Percentiles rank a stretch among this genome's conserved stretches.
These are phyloP conservation scores for Saccostrea cuccullata DNA, from an alignment of 1,140 invertebrate species.

Conservation along the genomic window DNA sequence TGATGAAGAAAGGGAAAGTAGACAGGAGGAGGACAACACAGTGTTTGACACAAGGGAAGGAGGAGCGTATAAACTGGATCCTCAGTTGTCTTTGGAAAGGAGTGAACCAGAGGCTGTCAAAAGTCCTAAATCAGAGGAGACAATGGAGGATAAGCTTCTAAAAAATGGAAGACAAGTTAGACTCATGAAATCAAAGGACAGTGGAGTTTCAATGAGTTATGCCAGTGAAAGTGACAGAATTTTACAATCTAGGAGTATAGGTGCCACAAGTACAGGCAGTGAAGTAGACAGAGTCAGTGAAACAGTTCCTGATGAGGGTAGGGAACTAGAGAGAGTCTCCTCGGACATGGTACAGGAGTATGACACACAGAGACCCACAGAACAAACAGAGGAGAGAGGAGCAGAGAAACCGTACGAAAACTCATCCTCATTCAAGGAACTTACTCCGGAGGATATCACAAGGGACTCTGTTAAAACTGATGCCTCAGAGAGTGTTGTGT, in stretches of 20 bases:
- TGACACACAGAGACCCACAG: neutral
- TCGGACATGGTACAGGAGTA: neutral
- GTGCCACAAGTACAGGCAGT: neutral
- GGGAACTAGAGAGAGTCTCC: neutral
- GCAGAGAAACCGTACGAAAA: constrained; percentile 1
- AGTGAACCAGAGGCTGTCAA: neutral
- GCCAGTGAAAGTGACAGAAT: neutral
- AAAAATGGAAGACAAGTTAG: neutral
- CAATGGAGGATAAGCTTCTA: neutral
- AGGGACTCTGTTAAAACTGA: constrained; percentile 19
- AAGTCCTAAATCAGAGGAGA: neutral
- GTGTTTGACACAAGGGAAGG: neutral
- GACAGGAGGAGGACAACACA: neutral
- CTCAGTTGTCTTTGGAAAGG: neutral
- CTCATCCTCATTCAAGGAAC: neutral
- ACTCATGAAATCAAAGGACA: constrained; percentile 2
- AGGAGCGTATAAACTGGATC: neutral
- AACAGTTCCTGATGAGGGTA: neutral
- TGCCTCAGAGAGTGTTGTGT: constrained; percentile 17
- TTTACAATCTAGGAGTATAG: neutral
- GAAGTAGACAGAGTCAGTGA: neutral
- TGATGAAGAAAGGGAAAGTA: neutral
- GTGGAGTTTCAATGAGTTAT: constrained; percentile 30
- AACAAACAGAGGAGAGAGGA: neutral
- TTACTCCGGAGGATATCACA: constrained; percentile 14